Conservation (phyloP, 2,888 invertebrate genomes). For the Ochlodes sylvanus region DNA sequence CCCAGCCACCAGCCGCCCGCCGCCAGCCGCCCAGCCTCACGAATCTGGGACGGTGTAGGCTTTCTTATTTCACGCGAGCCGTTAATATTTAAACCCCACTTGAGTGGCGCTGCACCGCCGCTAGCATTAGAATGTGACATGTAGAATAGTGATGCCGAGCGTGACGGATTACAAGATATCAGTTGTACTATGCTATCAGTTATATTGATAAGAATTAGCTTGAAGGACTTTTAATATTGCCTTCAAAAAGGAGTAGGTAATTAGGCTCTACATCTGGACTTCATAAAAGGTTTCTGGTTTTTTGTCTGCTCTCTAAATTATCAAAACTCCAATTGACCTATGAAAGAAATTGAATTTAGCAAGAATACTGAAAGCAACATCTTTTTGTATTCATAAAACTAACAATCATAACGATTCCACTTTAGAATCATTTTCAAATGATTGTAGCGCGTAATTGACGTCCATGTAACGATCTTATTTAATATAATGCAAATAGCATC, state of each 20-base stretch:
- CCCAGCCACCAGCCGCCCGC: background rate
- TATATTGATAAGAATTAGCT: no score
- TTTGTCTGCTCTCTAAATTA: no score
- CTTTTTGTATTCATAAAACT: background rate
- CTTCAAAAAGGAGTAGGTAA: no score
- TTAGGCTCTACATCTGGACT: no score
- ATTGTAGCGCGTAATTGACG: background rate
- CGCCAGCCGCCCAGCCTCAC: conserved; percentile 7
- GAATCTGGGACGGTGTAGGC: conserved; percentile 12
- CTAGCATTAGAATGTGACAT: background rate
- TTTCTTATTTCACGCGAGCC: conserved; percentile 17
- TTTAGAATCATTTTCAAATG: background rate
- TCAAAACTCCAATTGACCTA: no score
- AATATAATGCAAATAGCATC: conserved; percentile 20
- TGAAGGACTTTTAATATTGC: no score
- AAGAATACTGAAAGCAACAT: no score
- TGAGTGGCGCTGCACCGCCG: background rate
- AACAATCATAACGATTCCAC: background rate
- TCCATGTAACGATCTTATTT: conserved; percentile 5
- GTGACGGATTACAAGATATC: no score
- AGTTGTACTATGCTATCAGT: no score
- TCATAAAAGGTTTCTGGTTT: no score
- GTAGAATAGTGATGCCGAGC: no score
- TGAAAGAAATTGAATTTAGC: no score
- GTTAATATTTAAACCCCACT: conserved; percentile 21